Evolutionary conservation across 2,797 vertebrate genomes (phyloP), one percentile per base, ranked within the genome.

Genomic region (Leucoraja ocellata): DNA sequence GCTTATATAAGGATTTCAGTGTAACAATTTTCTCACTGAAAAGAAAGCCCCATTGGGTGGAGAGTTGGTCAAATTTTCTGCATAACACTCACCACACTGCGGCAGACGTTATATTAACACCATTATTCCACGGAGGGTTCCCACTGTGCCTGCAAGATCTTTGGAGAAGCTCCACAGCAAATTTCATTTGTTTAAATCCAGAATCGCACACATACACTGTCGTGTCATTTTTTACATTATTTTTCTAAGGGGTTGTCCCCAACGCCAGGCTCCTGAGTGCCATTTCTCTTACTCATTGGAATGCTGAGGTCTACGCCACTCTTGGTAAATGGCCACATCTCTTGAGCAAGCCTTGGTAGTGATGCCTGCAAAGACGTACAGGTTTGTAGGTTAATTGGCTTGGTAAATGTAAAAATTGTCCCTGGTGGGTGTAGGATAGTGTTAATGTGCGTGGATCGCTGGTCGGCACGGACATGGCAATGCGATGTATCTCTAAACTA

Each of bases 1-100:
- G n/a, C n/a, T 88, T 68, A 61, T 36, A 68, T 86, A 86, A 86
- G 13, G 61, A 63, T 65, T 86, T 63, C 74, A 77, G 74, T 86
- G 58, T n/a, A 25, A 10, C n/a, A 68, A 28, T 68, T 68, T 36
- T 32, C 16, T 8, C 63, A 18, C 0, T 36, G 61, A 88, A 79
- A 88, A 18, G n/a, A 88, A 65, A 86, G 65, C 1, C 32, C 65
- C 25, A 0, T 18, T 28, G 6, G 84, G n/a, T 5, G n/a, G 21
- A 74, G 71, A 74, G 18, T 21, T 3, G 71, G 21, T 73, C 21
- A 65, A 61, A 88, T 32, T 88, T 88, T 88, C 58, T 88, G 28
- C 28, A 18, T 25, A 1, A 65, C 18, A 16, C 18, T 65, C 61
- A 61, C n/a, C 6, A 88, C 18, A 88, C 2, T 23, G n/a, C 68